A percentile compares a stretch with the other conserved stretches of the same genome.
Evolutionary conservation across 2,888 invertebrate species (phyloP).

Genomic region (Caenorhabditis auriculariae): DNA sequence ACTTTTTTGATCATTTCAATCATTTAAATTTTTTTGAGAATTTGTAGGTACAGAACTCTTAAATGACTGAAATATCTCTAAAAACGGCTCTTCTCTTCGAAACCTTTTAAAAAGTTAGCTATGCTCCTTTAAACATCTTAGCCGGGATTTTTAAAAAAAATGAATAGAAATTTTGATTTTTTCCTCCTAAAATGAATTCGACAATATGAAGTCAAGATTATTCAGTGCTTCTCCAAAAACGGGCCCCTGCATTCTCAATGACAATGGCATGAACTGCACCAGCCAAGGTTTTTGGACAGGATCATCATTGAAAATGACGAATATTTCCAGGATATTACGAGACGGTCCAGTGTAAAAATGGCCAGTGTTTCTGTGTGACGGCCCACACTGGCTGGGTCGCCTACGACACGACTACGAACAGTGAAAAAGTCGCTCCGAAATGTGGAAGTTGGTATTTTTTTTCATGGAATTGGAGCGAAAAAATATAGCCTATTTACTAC

Average conservation of each 20-base stretch:
- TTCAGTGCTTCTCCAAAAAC: conserved; percentile 16
- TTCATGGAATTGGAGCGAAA: no score
- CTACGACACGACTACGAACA: conserved; percentile 34
- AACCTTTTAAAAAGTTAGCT: no score
- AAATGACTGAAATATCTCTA: no score
- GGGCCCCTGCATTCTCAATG: conserved; percentile 34
- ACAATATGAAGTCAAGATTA: not conserved
- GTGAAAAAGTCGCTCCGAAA: conserved; percentile 30
- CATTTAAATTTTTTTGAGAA: no score
- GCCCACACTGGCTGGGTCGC: conserved; percentile 43
- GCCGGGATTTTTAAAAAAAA: no score
- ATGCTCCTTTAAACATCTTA: no score
- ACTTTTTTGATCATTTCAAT: no score
- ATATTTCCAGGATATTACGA: conserved; percentile 49
- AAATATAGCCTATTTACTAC: no score
- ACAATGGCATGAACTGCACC: conserved; percentile 42
- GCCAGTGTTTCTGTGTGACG: conserved; percentile 56
- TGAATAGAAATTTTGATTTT: no score
- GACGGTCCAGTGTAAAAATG: conserved; percentile 48
- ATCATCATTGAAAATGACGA: not conserved
- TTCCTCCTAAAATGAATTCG: no score
- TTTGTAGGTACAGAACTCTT: no score
- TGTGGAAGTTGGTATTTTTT: conserved; percentile 36
- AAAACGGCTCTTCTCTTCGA: no score
- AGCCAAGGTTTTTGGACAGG: not conserved